Conservation (phyloP, 2,888 invertebrate genomes). For the Macrosiphum euphorbiae region DNA sequence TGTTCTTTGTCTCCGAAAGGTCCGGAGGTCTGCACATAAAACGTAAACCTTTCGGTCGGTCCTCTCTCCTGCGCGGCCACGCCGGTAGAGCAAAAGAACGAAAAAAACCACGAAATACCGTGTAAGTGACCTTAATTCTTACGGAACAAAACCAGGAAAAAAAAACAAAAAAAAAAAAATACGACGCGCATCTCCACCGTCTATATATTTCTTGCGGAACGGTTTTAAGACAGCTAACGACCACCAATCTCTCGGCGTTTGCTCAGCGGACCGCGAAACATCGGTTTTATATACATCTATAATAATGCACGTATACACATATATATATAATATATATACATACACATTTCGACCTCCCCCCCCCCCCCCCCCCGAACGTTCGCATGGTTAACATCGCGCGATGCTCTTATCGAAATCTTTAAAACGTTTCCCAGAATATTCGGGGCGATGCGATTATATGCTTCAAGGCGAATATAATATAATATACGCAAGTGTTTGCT, state of each 20-base stretch:
- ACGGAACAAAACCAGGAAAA: neutral
- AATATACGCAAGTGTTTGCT: neutral
- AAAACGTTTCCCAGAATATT: neutral
- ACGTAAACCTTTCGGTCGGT: slow-evolving; percentile 40
- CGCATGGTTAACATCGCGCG: too few relatives aligned
- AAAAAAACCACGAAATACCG: slow-evolving; percentile 33
- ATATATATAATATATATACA: neutral
- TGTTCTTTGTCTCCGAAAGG: slow-evolving; percentile 51
- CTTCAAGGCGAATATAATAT: neutral
- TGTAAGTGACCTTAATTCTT: slow-evolving; percentile 52
- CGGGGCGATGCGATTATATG: neutral
- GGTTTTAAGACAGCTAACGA: slow-evolving; percentile 58
- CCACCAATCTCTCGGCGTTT: slow-evolving; percentile 50
- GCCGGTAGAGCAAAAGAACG: neutral
- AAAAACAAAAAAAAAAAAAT: neutral
- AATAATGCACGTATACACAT: neutral
- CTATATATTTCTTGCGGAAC: slow-evolving; percentile 49
- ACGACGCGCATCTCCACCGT: neutral
- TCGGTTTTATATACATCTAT: slow-evolving; percentile 48
- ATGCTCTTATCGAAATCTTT: neutral
- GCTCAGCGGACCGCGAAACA: slow-evolving; percentile 47
- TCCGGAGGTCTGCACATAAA: slow-evolving; percentile 49
- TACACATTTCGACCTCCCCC: neutral
- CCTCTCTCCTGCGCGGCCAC: neutral
- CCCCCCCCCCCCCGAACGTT: neutral